Evolutionary conservation across 2,797 vertebrate genomes (phyloP).

Genomic region (Sphenopsis melanotis): DNA sequence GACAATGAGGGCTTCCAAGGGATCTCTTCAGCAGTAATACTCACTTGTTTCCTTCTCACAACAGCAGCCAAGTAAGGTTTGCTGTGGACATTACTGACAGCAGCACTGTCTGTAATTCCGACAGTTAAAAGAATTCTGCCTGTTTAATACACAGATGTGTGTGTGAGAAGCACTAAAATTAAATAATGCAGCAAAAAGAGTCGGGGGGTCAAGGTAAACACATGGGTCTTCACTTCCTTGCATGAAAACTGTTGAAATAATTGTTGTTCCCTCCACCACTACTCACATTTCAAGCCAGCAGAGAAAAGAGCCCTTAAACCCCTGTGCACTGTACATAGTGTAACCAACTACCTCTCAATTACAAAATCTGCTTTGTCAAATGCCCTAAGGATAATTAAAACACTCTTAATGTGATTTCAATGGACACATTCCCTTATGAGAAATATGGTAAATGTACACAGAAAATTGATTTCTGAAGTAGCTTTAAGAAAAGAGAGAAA

Average conservation of each 20-base stretch:
- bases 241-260: background rate
- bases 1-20: background rate
- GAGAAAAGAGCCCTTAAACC: background rate
- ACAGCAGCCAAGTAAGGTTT: background rate
- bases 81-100: background rate
- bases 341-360: background rate
- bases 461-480: background rate
- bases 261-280: background rate
- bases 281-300: accelerated
- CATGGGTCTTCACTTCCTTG: background rate
- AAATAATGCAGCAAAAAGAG: background rate
- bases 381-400: background rate
- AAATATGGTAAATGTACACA: background rate
- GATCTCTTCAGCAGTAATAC: background rate
- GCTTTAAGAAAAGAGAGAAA: background rate
- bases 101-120: background rate
- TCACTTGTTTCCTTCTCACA: too few relatives aligned
- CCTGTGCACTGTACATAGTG: accelerated
- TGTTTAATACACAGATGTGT: accelerated
- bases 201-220: background rate
- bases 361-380: background rate
- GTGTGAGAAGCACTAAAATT: background rate
- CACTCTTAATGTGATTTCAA: background rate
- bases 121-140: background rate
- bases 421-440: background rate